Evolutionary conservation across 2,888 invertebrate species (phyloP).

Genomic region (Drosophila picticornis): DNA sequence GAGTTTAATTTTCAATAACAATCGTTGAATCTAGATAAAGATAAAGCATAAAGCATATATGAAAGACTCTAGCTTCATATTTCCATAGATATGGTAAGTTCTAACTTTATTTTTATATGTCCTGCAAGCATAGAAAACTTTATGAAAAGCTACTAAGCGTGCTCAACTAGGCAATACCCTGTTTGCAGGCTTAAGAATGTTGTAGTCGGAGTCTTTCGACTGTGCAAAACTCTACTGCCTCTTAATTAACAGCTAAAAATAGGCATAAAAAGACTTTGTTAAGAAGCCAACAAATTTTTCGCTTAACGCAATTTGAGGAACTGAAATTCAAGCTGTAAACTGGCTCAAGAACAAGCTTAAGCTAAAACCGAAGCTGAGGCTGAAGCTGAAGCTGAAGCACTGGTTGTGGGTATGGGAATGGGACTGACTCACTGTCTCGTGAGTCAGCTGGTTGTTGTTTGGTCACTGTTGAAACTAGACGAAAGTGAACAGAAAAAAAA

Average conservation of each 20-base stretch:
- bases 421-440: constrained; percentile 41
- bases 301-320: constrained; percentile 2
- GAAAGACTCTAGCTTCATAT: no score
- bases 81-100: no score
- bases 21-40: background rate
- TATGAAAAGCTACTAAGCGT: background rate
- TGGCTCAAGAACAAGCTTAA: constrained; percentile 8
- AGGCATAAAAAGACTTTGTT: background rate
- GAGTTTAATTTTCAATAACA: background rate
- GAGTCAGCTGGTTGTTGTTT: constrained; percentile 59
- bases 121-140: background rate
- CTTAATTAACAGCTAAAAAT: background rate
- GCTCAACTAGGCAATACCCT: background rate
- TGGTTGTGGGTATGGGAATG: constrained; percentile 21
- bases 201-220: background rate
- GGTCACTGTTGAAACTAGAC: constrained; percentile 60
- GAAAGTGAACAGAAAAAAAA: constrained; percentile 36
- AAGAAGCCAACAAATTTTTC: background rate
- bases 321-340: background rate
- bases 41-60: background rate
- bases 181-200: background rate
- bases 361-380: background rate
- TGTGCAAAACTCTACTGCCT: background rate
- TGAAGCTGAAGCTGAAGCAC: constrained; percentile 2
- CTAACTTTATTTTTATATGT: background rate